Conservation (phyloP, 2,888 invertebrate genomes). For the Pantelozetes paolii region DNA sequence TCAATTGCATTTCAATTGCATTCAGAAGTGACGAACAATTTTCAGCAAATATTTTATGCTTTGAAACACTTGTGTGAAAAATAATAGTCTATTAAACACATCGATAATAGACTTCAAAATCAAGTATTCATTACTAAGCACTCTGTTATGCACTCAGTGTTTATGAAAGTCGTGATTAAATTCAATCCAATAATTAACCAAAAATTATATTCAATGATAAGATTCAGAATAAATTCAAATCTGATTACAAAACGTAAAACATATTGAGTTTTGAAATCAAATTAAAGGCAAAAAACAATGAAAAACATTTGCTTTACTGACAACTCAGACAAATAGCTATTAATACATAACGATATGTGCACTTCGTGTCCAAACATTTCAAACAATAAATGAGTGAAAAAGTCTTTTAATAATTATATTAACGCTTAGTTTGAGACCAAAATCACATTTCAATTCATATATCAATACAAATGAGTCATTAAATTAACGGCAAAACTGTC, state of each 20-base stretch:
- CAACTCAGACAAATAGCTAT: too few relatives aligned
- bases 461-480: background rate
- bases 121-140: background rate
- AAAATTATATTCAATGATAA: too few relatives aligned
- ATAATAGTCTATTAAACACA: background rate
- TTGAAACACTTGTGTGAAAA: background rate
- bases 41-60: background rate
- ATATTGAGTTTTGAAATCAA: background rate
- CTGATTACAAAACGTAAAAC: too few relatives aligned
- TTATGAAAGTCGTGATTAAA: too few relatives aligned
- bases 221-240: background rate
- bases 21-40: background rate
- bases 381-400: background rate
- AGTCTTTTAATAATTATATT: background rate
- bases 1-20: background rate
- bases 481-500: background rate
- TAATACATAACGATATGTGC: background rate
- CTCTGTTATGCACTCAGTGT: too few relatives aligned
- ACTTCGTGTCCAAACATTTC: background rate
- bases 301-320: too few relatives aligned
- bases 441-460: background rate
- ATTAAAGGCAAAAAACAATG: background rate
- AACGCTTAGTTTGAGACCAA: background rate
- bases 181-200: background rate
- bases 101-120: too few relatives aligned